phyloP scores from a whole-genome alignment of 2,113 vertebrate genomes.

The Trichomycterus rosablanca region DNA sequence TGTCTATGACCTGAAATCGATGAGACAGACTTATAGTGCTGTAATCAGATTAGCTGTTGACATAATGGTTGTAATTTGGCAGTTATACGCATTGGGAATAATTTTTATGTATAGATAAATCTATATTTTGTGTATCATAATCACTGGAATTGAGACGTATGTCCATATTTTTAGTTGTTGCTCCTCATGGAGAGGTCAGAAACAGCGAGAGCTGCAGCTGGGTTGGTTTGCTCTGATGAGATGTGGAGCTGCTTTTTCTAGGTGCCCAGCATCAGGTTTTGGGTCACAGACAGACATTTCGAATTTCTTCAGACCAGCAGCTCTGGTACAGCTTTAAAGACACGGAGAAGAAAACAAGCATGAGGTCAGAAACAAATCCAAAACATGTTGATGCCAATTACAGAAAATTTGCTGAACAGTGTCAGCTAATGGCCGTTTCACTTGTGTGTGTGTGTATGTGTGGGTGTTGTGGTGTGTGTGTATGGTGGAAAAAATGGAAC shows the following conservation, averaged over 20 bases:
- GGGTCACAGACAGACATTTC: constrained; percentile 27
- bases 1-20: too few species aligned
- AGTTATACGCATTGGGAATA: too few species aligned
- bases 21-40: too few species aligned
- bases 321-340: constrained; percentile 23
- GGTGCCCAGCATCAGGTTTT: not conserved
- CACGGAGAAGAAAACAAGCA: constrained; percentile 25
- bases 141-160: constrained; percentile 9
- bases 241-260: constrained; percentile 1
- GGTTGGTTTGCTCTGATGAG: constrained; percentile 6
- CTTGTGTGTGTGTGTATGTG: constrained; percentile 18
- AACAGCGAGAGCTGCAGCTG: not conserved
- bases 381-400: constrained; percentile 40
- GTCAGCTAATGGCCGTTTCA: constrained; percentile 22
- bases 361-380: constrained; percentile 30
- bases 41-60: too few species aligned
- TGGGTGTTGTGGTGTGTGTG: constrained; percentile 15
- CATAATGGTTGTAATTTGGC: too few species aligned
- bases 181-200: constrained; percentile 30
- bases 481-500: too few species aligned
- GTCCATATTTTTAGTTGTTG: constrained; percentile 16
- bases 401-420: constrained; percentile 31
- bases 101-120: too few species aligned
- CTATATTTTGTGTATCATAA: not conserved
- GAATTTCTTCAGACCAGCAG: constrained; percentile 15